Evolutionary conservation across 2,888 invertebrate genomes (phyloP).

Genomic region (Prosopocoilus inquinatus): DNA sequence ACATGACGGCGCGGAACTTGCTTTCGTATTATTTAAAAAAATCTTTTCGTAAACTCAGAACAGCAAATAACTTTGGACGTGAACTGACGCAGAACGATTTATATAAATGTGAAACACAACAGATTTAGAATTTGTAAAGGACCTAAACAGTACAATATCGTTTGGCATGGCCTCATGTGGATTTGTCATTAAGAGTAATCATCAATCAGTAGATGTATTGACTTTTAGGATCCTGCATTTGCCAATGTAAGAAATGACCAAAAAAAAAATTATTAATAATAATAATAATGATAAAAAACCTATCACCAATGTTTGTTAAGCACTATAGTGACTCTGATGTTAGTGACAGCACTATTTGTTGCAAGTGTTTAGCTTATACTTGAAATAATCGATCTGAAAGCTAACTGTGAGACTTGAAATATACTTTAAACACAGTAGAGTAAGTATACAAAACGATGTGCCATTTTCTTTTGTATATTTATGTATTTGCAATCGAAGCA

Average conservation of each 20-base stretch:
- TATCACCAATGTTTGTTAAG: conserved; percentile 20
- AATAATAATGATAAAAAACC: conserved; percentile 7
- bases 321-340: conserved; percentile 21
- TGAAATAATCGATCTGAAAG: conserved; percentile 12
- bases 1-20: no score
- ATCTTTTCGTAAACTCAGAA: no score
- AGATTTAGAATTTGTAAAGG: conserved; percentile 20
- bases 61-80: no score
- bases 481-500: no score
- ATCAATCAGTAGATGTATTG: conserved; percentile 4
- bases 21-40: no score
- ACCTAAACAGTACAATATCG: conserved; percentile 26
- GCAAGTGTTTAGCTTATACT: conserved; percentile 16
- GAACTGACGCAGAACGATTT: no score
- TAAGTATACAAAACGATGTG: conserved; percentile 17
- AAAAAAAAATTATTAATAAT: conserved; percentile 8
- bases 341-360: conserved; percentile 24
- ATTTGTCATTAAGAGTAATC: not conserved
- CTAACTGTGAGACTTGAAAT: not conserved
- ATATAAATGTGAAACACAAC: not conserved
- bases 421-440: conserved; percentile 13
- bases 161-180: conserved; percentile 7
- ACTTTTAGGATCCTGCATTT: conserved; percentile 23
- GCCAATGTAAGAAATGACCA: conserved; percentile 17
- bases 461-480: conserved; percentile 9